Evolutionary conservation across 2,113 vertebrate genomes (phyloP), one percentile per base, ranked within the genome.

Genomic region (Climacteris rufus): DNA sequence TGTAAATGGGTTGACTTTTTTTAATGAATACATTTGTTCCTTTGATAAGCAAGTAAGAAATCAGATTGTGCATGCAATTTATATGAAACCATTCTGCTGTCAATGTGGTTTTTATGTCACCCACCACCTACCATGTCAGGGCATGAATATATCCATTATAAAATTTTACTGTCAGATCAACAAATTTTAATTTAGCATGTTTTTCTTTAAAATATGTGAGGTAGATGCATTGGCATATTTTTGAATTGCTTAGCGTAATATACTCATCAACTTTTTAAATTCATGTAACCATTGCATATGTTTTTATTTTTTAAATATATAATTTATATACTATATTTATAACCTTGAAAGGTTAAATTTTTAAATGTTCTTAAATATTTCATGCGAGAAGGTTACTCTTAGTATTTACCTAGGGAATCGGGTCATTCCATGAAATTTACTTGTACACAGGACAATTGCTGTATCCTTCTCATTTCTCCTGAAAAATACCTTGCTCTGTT

Each of bases 1-100:
- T 94, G 81, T 93, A 90, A 91, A 94, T 89, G 16, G 72, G 53
- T 79, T 37, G 70, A 33, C 44, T 85, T 65, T 64, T 92, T 76
- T 33, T 16, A 93, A 87, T 89, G 20, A 89, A 83, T 91, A 53
- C 72, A 87, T 91, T 87, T 91, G 44, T 84, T 87, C 53, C 39
- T 87, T 85, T 85, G 54, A 79, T 93, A 95, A 85, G 31, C 31
- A 87, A 93, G 57, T 84, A 54, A 92, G 65, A 79, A 75, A 84
- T 76, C 83, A 87, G 89, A 66, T 64, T 39, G 37, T 82, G 15
- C 44, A 71, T 72, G 44, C 30, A 85, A 64, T 84, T 92, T 68
- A 57, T 76, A 85, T 65, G 31, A 89, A 81, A 87, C 53, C 16
- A 80, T 65, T 72, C 50, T 83, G 28, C 77, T 96, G 68, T 74